Conservation (phyloP, 2,113 vertebrate genomes). For the Epinephelus moara region DNA sequence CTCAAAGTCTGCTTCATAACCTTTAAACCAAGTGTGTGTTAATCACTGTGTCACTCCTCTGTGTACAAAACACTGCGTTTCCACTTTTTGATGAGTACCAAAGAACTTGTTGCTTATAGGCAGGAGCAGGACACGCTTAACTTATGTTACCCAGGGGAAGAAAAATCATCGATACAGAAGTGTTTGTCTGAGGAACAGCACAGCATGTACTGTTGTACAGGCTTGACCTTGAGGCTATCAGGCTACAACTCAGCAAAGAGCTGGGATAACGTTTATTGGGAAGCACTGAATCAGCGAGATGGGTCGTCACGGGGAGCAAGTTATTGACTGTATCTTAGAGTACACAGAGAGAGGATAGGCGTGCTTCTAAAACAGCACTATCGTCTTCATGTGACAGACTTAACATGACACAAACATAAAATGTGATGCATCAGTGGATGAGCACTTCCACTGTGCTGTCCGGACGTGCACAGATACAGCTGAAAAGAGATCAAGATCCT, state of each 20-base stretch:
- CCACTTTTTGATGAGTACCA: slow-evolving; percentile 20
- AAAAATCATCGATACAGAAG: slow-evolving; percentile 44
- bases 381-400: slow-evolving; percentile 15
- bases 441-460: not conserved
- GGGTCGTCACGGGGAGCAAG: slow-evolving; percentile 31
- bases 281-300: slow-evolving; percentile 63
- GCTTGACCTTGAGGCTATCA: slow-evolving; percentile 74
- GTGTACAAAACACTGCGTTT: slow-evolving; percentile 68
- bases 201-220: slow-evolving; percentile 47
- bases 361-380: not conserved
- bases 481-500: not conserved
- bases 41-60: slow-evolving; percentile 69
- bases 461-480: not conserved
- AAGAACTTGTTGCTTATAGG: slow-evolving; percentile 18
- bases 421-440: not conserved
- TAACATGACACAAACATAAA: slow-evolving; percentile 7
- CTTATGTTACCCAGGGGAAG: slow-evolving; percentile 63
- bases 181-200: slow-evolving; percentile 43
- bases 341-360: slow-evolving; percentile 12
- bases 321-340: slow-evolving; percentile 29
- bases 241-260: slow-evolving; percentile 62
- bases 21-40: slow-evolving; percentile 29
- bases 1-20: slow-evolving; percentile 39
- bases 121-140: slow-evolving; percentile 56
- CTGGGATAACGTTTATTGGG: slow-evolving; percentile 29